These are phyloP conservation scores for Ceramica pisi DNA, from an alignment of 2,888 invertebrate genomes.

Conservation along the genomic window DNA sequence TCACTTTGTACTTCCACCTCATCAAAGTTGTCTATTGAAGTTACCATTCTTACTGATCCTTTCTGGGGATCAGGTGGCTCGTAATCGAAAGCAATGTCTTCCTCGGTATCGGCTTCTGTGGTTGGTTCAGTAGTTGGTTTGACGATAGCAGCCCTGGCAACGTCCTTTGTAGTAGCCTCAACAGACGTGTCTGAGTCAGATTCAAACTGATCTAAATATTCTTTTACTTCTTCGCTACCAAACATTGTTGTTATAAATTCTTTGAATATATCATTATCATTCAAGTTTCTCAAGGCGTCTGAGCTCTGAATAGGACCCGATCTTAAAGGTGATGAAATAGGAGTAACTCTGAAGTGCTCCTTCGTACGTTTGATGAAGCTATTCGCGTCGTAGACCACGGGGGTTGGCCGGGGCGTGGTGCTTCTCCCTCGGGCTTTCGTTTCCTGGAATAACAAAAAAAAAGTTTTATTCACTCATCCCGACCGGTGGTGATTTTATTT, in stretches of 20 bases:
- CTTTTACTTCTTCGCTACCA: slow-evolving; percentile 70
- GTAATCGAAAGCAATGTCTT: background rate
- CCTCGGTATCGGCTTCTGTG: background rate
- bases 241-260: slow-evolving; percentile 77
- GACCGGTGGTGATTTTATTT: too few relatives aligned
- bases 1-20: background rate
- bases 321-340: background rate
- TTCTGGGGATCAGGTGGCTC: background rate
- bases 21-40: slow-evolving; percentile 41
- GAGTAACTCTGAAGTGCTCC: rapidly evolving
- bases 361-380: background rate
- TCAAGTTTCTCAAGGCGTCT: slow-evolving; percentile 65
- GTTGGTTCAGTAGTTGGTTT: slow-evolving; percentile 4
- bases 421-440: slow-evolving; percentile 59
- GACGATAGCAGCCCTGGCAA: background rate
- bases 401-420: slow-evolving; percentile 64
- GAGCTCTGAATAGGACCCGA: background rate
- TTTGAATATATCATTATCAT: slow-evolving; percentile 71
- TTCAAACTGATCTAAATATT: slow-evolving; percentile 53
- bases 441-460: slow-evolving; percentile 65
- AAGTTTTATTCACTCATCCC: background rate
- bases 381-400: rapidly evolving
- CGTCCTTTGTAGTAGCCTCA: slow-evolving; percentile 1
- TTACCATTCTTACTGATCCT: slow-evolving; percentile 29
- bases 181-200: slow-evolving; percentile 5